A percentile compares a stretch with the other conserved stretches of the same genome.
phyloP scores from a whole-genome alignment of 2,888 invertebrate genomes.

The Trileptium ribeirensis region DNA sequence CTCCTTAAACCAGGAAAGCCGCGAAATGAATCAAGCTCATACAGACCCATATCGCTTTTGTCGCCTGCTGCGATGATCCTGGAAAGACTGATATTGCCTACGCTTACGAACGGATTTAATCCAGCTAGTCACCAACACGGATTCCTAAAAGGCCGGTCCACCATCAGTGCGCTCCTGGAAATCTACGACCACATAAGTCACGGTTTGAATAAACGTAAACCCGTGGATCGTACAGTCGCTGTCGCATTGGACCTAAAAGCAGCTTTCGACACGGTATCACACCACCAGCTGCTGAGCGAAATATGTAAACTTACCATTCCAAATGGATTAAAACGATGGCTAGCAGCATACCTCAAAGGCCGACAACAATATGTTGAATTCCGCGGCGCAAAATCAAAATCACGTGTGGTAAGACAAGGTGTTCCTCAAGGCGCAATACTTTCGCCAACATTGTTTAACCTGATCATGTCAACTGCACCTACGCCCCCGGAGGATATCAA shows the following conservation, averaged over 20 bases:
- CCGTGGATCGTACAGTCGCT: background rate
- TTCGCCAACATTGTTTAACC: background rate
- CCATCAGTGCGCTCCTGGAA: background rate
- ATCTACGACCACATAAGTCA: background rate
- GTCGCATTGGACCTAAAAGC: background rate
- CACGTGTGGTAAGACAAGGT: background rate
- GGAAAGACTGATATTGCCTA: background rate
- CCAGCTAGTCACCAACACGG: background rate
- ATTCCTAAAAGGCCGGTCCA: background rate
- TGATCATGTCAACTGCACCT: background rate
- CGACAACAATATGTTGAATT: constrained; percentile 5
- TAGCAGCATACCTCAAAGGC: background rate
- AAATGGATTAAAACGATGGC: background rate
- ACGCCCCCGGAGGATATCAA: background rate
- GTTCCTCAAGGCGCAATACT: constrained; percentile 1
- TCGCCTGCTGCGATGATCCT: background rate
- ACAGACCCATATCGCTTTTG: constrained; percentile 4
- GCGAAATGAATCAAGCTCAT: background rate
- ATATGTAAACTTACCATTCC: background rate
- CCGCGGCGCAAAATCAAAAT: background rate
- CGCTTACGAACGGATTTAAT: background rate
- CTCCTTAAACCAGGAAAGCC: constrained; percentile 9
- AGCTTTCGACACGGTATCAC: background rate
- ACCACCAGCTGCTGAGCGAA: background rate
- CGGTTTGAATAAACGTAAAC: background rate